Conservation (phyloP, 2,113 vertebrate species). For the Tympanuchus pallidicinctus region DNA sequence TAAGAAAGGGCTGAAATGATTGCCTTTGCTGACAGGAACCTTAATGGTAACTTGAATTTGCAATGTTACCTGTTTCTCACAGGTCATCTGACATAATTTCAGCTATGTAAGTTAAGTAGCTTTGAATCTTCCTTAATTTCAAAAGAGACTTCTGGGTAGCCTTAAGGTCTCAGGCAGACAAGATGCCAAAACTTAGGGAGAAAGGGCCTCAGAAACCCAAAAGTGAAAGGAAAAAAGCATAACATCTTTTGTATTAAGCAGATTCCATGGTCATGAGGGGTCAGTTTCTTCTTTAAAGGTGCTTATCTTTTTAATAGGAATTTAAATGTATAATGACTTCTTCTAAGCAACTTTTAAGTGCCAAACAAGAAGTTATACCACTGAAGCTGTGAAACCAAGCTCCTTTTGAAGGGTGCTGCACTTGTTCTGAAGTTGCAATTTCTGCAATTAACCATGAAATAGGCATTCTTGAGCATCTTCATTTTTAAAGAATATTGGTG, state of each 20-base stretch:
- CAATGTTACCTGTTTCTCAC: conserved; percentile 13
- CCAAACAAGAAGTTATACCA: neutral
- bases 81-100: neutral
- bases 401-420: neutral
- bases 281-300: neutral
- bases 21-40: conserved; percentile 47
- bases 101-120: neutral
- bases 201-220: neutral
- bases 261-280: neutral
- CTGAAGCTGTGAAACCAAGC: neutral
- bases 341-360: neutral
- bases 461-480: neutral
- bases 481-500: neutral
- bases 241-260: neutral
- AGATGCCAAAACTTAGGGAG: neutral
- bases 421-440: neutral
- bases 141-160: neutral
- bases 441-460: neutral
- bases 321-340: conserved; percentile 13
- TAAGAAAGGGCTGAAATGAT: neutral
- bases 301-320: neutral
- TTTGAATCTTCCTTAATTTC: conserved; percentile 4
- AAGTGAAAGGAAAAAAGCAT: neutral
- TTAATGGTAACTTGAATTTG: conserved; percentile 14
- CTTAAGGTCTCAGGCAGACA: neutral